phyloP scores from a whole-genome alignment of 2,113 vertebrate species.

The Camarhynchus parvulus region DNA sequence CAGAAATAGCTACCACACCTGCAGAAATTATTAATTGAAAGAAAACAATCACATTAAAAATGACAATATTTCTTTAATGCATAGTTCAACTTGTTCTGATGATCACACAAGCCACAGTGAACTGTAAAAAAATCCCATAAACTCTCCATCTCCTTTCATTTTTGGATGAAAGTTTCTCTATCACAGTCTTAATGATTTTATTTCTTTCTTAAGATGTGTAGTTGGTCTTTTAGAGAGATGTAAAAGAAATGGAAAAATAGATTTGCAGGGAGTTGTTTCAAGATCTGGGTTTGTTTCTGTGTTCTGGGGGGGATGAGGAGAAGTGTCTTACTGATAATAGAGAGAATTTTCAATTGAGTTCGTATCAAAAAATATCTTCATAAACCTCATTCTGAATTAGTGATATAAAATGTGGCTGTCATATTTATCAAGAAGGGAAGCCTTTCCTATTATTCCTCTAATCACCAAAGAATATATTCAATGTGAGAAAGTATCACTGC shows the following conservation, averaged over 20 bases:
- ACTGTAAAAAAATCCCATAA: not conserved
- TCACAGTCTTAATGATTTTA: not conserved
- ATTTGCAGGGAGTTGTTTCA: not conserved
- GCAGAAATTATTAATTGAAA: not conserved
- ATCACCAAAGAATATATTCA: not conserved
- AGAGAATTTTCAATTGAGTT: not conserved
- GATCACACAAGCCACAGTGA: not conserved
- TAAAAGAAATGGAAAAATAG: not conserved
- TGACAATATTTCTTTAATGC: not conserved
- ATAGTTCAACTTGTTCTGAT: not conserved
- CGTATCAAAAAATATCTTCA: not conserved
- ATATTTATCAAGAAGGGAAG: not conserved
- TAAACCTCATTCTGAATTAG: not conserved
- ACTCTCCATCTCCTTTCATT: not conserved
- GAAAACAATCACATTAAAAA: not conserved
- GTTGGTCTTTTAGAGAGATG: not conserved
- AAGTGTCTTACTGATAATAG: not conserved
- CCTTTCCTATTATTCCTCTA: not conserved
- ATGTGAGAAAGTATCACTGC: not conserved
- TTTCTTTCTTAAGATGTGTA: not conserved
- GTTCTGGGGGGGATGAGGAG: not conserved
- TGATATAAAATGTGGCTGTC: not conserved
- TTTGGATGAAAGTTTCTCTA: not conserved
- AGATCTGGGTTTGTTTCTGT: not conserved
- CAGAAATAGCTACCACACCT: not conserved